Evolutionary conservation across 2,888 invertebrate genomes (phyloP).

Genomic region (Pedicia rivosa): DNA sequence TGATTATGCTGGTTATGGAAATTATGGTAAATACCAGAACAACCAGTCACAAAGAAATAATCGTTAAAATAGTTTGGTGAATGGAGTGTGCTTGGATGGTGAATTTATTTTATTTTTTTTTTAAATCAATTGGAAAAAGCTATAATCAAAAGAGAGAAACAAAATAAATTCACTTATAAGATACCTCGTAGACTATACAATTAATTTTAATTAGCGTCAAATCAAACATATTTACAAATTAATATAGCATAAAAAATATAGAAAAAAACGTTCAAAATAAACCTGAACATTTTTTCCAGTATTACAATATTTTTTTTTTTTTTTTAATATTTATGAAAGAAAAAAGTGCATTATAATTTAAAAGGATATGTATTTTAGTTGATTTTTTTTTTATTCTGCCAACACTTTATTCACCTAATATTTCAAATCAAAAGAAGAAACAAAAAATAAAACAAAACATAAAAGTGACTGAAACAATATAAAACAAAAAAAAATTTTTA

Average conservation of each 20-base stretch:
- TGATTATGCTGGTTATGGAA: conserved; percentile 66
- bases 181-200: conserved; percentile 5
- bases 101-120: conserved; percentile 8
- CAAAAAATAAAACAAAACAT: conserved; percentile 1
- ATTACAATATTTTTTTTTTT: conserved; percentile 4
- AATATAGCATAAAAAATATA: conserved; percentile 1
- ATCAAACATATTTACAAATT: conserved; percentile 6
- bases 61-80: conserved; percentile 7
- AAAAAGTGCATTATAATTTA: conserved; percentile 5
- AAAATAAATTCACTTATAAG: conserved; percentile 6
- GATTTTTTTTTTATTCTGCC: no score
- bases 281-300: conserved; percentile 2
- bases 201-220: conserved; percentile 3
- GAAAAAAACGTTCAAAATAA: conserved; percentile 1
- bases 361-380: neutral
- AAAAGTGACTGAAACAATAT: conserved; percentile 4
- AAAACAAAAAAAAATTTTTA: neutral
- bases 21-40: conserved; percentile 51
- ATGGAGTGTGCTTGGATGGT: conserved; percentile 9
- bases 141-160: neutral
- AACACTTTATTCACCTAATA: no score
- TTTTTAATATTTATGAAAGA: conserved; percentile 3
- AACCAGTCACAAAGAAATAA: conserved; percentile 4
- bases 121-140: conserved; percentile 1
- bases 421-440: neutral